Percentiles rank a stretch among this genome's conserved stretches.
Evolutionary conservation across 2,888 invertebrate genomes (phyloP).

Genomic region (Melangyna quadrimaculata): DNA sequence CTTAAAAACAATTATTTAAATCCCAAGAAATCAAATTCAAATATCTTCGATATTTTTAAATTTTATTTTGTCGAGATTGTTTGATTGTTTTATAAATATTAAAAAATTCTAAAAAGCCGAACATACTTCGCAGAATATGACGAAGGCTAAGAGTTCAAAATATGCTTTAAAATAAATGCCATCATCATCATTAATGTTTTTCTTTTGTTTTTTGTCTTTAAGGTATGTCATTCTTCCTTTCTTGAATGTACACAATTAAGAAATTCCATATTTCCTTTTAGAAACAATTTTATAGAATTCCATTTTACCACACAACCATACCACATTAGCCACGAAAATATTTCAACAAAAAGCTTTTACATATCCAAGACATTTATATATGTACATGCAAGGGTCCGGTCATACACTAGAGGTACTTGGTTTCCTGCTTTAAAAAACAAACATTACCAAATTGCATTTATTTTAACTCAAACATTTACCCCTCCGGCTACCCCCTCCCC

Average conservation of each 20-base stretch:
- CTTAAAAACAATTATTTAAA: too few relatives aligned
- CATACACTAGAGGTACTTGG: background rate
- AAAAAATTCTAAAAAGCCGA: too few relatives aligned
- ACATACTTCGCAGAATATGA: too few relatives aligned
- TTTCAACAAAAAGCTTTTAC: constrained; percentile 58
- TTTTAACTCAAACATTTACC: background rate
- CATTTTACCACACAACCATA: constrained; percentile 8
- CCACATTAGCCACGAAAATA: constrained; percentile 62
- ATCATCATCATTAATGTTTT: background rate
- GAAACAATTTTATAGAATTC: background rate
- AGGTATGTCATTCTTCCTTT: background rate
- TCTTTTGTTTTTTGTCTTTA: background rate
- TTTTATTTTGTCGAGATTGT: too few relatives aligned
- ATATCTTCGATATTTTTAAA: too few relatives aligned
- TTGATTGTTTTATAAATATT: too few relatives aligned
- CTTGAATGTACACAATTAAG: background rate
- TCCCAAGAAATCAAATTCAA: too few relatives aligned
- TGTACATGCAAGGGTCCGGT: background rate
- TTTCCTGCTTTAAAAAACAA: background rate
- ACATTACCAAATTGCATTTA: constrained; percentile 38
- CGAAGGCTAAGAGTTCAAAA: too few relatives aligned
- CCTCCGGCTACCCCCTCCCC: background rate
- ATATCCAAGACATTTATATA: background rate
- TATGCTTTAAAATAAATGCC: background rate
- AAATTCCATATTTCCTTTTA: constrained; percentile 4